Base-by-base conservation (phyloP, 2,888 invertebrate species). In the Chymomyza amoena region DNA sequence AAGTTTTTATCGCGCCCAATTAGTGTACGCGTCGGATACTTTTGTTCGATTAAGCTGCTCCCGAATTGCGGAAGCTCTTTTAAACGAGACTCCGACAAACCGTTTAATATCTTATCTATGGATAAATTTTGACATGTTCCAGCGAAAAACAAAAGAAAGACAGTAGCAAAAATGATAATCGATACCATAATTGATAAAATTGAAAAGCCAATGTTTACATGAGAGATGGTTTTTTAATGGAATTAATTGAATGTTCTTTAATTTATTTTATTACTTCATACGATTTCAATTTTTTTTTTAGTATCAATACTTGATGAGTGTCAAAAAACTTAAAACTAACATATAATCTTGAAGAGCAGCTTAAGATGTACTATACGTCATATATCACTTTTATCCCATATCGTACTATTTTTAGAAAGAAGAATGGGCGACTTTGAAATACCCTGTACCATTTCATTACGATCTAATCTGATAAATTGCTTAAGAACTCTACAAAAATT, bases 1-100 rank as follows among this genome's bases (percentile, higher is more conserved):
- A 36, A 62, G 54, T 9, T 70, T 68, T 79, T 84, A 79, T 75
- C 87, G 76, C 73, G 85, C 71, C 60, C 76, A 73, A 75, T 75
- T 77, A 64, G 72, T 60, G 56, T 61, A 66, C 75, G 79, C 83
- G 70, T 80, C 77, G 77, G 75, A 80, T 56, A 65, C 85, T 78
- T 66, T 72, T 68, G 75, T 84, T 84, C 87, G 83, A 82, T 87
- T 84, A 69, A 65, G 78, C 69, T 71, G 65, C 66, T 6, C 15
- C 7, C 39, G 52, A 16, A 28, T 61, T 52, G 70, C 64, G 71
- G 73, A 67, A 67, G 66, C 50, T 74, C 66, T 80, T 73, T 78
- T 83, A 84, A 84, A 76, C 68, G 54, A 6, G 54, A 20, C 54
- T 56, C 62, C 52, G 61, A 39, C 52, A 51, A 13, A 51, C 5